Evolutionary conservation across 2,797 vertebrate genomes (phyloP), one percentile per base, ranked within the genome.

Genomic region (Anniella stebbinsi): DNA sequence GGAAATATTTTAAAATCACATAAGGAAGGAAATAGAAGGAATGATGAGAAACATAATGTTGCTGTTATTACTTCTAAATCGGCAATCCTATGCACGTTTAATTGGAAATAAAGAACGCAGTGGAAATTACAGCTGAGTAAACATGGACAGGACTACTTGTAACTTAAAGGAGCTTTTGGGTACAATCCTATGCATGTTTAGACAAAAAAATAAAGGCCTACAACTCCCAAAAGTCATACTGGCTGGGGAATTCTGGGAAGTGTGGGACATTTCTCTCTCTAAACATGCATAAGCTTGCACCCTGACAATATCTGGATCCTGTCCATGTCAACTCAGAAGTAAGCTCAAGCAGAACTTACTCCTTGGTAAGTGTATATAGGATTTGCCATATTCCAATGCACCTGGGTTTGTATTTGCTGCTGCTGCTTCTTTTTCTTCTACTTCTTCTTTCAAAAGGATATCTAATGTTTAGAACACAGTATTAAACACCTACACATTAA

Each of bases 11-110:
- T 90, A 91, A 95, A 90, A 90, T 88, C 1, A 1, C 85, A 89
- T 95, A 89, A 92, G 91, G 92, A 94, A 89, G 88, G 51, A 88
- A 78, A 92, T 82, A 87, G 89, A 77, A 90, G 84, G 90, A 92
- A 94, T 93, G 92, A 87, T 76, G 84, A 84, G 87, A 90, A 81
- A 54, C 54, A 87, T 66, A 90, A 85, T 36, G 0, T 54, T 66
- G 66, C 86, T 95, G 87, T 93, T 94, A 95, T 94, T 95, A 96
- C 93, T 93, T 94, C 95, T 92, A 93, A 69, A 92, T 86, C 92
- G 95, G 92, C 81, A 90, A 83, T 94, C 84, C 15, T 30, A 51
- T 13, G n/a, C 48, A 54, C 21, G 21, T 60, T 69, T 80, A 73
- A 30, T 8, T 18, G 3, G 33, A 86, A 80, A 54, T 33, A 90